Evolutionary conservation across 2,113 vertebrate species (phyloP).

Genomic region (Malaclemys terrapin): DNA sequence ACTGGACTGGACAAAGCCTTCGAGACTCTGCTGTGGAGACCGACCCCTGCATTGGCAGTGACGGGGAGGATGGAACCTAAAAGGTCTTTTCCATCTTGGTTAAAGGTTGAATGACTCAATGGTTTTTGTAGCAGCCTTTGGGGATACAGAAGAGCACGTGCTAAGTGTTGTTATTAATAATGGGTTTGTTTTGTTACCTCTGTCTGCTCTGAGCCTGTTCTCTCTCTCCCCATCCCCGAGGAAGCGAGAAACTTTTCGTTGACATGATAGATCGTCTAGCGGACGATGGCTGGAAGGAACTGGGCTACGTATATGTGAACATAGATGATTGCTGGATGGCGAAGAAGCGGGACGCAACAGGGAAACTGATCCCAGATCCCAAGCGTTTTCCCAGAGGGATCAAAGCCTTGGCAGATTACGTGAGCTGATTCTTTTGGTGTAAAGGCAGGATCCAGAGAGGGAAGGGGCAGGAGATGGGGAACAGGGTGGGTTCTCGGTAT

Average conservation of each 20-base stretch:
- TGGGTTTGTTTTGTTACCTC: not conserved
- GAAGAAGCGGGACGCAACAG: slow-evolving; percentile 79
- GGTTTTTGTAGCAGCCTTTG: not conserved
- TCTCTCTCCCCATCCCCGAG: not conserved
- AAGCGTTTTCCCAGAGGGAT: slow-evolving; percentile 92
- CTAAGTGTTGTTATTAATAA: not conserved
- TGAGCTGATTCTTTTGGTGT: slow-evolving; percentile 53
- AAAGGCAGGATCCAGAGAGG: not conserved
- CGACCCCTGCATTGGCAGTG: not conserved
- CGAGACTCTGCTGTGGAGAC: fast-evolving
- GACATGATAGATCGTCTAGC: slow-evolving; percentile 92
- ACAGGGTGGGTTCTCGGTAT: not conserved
- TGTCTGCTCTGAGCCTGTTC: fast-evolving
- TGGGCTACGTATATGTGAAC: slow-evolving; percentile 89
- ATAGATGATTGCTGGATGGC: slow-evolving; percentile 96
- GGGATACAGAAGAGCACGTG: fast-evolving
- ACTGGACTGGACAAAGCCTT: not conserved
- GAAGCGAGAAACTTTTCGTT: slow-evolving; percentile 88
- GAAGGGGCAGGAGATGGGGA: not conserved
- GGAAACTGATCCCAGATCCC: slow-evolving; percentile 86
- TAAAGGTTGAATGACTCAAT: not conserved
- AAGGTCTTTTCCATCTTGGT: not conserved
- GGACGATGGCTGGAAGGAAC: slow-evolving; percentile 85
- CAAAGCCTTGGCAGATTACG: slow-evolving; percentile 86
- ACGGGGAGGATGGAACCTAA: not conserved